phyloP scores from a whole-genome alignment of 1,140 invertebrate species.

The Mercenaria mercenaria region DNA sequence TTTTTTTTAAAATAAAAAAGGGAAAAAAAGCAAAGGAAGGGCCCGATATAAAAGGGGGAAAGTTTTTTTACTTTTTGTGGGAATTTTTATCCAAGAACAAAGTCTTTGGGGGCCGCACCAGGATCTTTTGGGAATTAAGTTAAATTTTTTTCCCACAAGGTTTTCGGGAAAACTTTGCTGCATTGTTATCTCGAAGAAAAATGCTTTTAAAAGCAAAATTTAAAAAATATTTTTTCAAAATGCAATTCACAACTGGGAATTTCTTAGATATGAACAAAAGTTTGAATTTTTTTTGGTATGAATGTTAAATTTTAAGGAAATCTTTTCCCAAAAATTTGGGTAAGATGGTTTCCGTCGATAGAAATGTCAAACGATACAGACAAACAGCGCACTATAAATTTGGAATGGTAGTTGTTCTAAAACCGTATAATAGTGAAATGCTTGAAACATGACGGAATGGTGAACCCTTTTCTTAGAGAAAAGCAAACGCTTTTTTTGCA shows the following conservation, averaged over 20 bases:
- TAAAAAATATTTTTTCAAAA: not conserved
- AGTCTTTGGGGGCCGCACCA: not conserved
- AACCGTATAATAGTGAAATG: not conserved
- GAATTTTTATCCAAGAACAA: not conserved
- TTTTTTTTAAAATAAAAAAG: not conserved
- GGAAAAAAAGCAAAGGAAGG: not conserved
- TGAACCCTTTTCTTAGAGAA: not conserved
- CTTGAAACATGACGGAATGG: not conserved
- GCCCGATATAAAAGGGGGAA: not conserved
- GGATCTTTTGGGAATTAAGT: not conserved
- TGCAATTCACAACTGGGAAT: not conserved
- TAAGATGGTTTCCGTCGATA: not conserved
- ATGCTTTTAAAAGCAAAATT: not conserved
- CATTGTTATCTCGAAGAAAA: not conserved
- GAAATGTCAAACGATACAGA: not conserved
- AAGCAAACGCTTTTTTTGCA: not conserved
- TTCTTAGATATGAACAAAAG: not conserved
- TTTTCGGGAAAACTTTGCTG: not conserved
- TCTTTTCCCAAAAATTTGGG: not conserved
- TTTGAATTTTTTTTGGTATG: not conserved
- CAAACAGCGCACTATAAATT: not conserved
- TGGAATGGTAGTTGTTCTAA: not conserved
- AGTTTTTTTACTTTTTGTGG: not conserved
- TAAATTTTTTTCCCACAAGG: not conserved
- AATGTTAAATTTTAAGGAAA: not conserved